Evolutionary conservation across 2,797 vertebrate species (phyloP).

Genomic region (Morus bassanus): DNA sequence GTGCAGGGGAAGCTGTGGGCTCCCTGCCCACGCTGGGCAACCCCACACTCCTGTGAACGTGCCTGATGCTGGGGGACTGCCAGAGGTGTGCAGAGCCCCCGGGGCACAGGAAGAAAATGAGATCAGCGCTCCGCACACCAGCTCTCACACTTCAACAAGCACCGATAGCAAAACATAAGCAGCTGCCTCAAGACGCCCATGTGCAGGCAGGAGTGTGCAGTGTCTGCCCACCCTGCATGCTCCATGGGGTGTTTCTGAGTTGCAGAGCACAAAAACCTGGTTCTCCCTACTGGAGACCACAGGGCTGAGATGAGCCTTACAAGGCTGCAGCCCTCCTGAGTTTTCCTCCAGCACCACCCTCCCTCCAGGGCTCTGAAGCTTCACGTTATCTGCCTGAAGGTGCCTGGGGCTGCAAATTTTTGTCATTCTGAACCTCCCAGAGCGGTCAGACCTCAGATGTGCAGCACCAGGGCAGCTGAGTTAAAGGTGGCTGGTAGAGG

Average conservation of each 20-base stretch:
- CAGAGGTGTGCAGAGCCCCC: not conserved
- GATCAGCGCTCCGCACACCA: not conserved
- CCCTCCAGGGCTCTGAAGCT: not conserved
- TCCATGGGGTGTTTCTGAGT: fast-evolving
- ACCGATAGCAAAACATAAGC: fast-evolving
- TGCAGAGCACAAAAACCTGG: fast-evolving
- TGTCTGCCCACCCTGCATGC: fast-evolving
- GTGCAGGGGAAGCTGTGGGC: not conserved
- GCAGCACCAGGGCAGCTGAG: not conserved
- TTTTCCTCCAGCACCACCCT: not conserved
- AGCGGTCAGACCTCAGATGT: not conserved
- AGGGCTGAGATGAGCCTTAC: not conserved
- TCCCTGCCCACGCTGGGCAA: not conserved
- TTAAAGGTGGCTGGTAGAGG: not conserved
- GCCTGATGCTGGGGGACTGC: not conserved
- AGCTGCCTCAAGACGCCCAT: fast-evolving
- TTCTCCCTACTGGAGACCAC: fast-evolving
- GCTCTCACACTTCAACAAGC: not conserved
- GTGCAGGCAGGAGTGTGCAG: fast-evolving
- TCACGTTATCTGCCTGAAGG: not conserved
- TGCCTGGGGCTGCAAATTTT: not conserved
- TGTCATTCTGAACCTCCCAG: not conserved
- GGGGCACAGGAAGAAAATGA: not conserved
- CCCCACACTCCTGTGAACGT: fast-evolving
- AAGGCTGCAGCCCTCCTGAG: not conserved